Base-by-base conservation (phyloP, 1,140 invertebrate species). In the Procambarus virginalis region DNA sequence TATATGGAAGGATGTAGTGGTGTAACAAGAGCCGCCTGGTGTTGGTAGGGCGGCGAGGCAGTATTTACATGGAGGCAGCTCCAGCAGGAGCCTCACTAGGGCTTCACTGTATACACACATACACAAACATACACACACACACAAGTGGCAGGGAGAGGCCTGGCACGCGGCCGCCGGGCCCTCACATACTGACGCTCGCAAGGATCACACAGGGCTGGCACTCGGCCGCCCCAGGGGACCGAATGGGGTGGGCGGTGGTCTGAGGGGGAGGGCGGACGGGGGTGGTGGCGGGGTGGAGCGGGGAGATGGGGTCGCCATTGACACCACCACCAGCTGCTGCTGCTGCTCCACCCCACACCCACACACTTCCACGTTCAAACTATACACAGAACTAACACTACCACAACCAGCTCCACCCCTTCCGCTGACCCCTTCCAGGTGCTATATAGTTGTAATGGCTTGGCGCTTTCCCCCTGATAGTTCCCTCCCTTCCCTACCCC, bases 141-240 rank as follows among this genome's bases (percentile, higher is more conserved):
- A 68, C 64, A 68, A 4, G 20, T 17, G 64, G 10, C 12, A 17
- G 12, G 20, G 64, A 4, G 17, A 17, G 64, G 64, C 64, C 64
- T 68, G 10, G 64, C 64, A 68, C 64, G 64, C 64, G 64, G 64
- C 64, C 64, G 64, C 64, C 64, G 64, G 64, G 64, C 64, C 64
- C 64, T 68, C 12, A 68, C 64, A 68, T 68, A 68, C 64, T 68
- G 64, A 68, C 14, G 64, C 64, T 68, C 14, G 10, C 64, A 17
- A 17, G 64, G 64, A 68, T 68, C 64, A 68, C 17, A n/a, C 12
- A 68, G 64, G 64, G 64, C 20, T 12, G 12, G 64, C 12, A 10
- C 12, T 5, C 20, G 12, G 64, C 64, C 64, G 20, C 64, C 64
- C 51, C 12, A 5, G 12, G 51, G 51, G 51, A 12, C 8, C 8